phyloP scores from a whole-genome alignment of 1,140 invertebrate genomes.

The Drosophila hydei region DNA sequence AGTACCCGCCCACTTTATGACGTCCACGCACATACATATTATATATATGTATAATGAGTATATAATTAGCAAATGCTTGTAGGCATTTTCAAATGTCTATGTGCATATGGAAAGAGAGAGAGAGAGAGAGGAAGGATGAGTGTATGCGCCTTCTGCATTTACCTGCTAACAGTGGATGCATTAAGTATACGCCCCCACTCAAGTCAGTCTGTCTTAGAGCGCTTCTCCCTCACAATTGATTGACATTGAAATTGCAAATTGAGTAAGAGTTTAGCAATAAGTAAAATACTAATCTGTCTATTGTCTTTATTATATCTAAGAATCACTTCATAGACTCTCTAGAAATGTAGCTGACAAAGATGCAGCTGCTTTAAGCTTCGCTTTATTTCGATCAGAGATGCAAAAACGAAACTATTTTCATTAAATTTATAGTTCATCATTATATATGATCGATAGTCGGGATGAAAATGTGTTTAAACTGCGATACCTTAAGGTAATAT shows the following conservation, averaged over 20 bases:
- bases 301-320: too few species aligned
- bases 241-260: constrained; percentile 3
- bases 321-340: too few species aligned
- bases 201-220: not conserved
- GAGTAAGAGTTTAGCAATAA: too few species aligned
- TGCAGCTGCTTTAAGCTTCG: too few species aligned
- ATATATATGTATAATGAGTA: constrained; percentile 30
- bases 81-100: not conserved
- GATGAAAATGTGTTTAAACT: too few species aligned
- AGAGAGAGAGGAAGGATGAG: not conserved
- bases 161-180: not conserved
- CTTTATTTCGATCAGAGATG: too few species aligned
- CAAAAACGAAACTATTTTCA: too few species aligned
- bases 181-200: not conserved
- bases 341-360: too few species aligned
- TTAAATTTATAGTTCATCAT: too few species aligned
- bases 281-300: too few species aligned
- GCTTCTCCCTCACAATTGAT: not conserved
- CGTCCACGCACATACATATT: not conserved
- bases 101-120: not conserved
- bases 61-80: constrained; percentile 38
- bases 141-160: not conserved
- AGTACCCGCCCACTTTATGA: not conserved
- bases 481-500: too few species aligned
- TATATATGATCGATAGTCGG: too few species aligned